phyloP scores from a whole-genome alignment of 2,888 invertebrate genomes.

The Ctena decussata region DNA sequence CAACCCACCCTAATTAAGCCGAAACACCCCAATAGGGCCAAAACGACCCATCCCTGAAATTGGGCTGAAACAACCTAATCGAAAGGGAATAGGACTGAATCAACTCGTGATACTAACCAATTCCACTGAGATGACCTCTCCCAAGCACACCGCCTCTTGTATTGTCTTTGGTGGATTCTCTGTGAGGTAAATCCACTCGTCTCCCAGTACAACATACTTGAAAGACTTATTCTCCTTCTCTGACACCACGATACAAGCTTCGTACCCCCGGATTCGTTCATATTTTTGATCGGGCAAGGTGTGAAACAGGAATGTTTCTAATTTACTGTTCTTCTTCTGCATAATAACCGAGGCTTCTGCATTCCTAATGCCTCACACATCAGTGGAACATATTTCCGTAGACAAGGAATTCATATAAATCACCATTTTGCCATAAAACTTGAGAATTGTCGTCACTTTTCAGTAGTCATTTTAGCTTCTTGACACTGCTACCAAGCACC shows the following conservation, averaged over 20 bases:
- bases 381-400: not conserved
- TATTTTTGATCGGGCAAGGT: slow-evolving; percentile 82
- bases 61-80: too few relatives aligned
- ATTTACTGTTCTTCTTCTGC: slow-evolving; percentile 84
- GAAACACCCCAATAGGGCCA: too few relatives aligned
- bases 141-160: slow-evolving; percentile 79
- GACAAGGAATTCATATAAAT: not conserved
- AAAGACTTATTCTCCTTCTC: slow-evolving; percentile 85
- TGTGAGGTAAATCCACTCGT: slow-evolving; percentile 85
- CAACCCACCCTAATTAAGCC: too few relatives aligned
- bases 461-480: slow-evolving; percentile 35
- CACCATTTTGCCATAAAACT: not conserved
- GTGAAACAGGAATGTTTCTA: slow-evolving; percentile 85
- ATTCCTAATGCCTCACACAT: slow-evolving; percentile 1
- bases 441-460: slow-evolving; percentile 24
- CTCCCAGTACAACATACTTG: slow-evolving; percentile 84
- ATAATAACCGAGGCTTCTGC: slow-evolving; percentile 68
- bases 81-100: too few relatives aligned
- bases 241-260: slow-evolving; percentile 85
- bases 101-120: slow-evolving; percentile 82
- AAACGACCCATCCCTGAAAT: too few relatives aligned
- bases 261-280: slow-evolving; percentile 84
- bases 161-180: slow-evolving; percentile 85
- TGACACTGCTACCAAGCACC: slow-evolving; percentile 71
- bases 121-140: slow-evolving; percentile 83